Conservation (phyloP, 2,888 invertebrate genomes). For the Busseola fusca region DNA sequence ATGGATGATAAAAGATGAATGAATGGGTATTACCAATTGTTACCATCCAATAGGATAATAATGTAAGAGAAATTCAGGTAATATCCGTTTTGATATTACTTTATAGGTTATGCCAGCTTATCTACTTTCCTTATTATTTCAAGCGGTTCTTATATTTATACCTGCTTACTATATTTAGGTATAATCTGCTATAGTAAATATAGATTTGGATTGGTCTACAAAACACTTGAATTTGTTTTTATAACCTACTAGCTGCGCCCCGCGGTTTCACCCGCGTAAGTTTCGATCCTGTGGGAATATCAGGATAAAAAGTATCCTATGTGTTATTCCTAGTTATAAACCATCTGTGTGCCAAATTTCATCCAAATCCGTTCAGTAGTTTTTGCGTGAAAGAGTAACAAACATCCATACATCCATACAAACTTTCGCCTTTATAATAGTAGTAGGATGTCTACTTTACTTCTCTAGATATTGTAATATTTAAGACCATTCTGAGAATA, state of each 20-base stretch:
- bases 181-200: background rate
- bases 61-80: conserved; percentile 28
- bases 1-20: conserved; percentile 50
- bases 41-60: too few species aligned
- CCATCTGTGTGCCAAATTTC: too few species aligned
- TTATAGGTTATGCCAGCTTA: background rate
- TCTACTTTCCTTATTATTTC: background rate
- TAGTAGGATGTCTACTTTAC: too few species aligned
- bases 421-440: too few species aligned
- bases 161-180: background rate
- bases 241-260: background rate
- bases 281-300: too few species aligned
- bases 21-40: background rate
- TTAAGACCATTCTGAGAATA: background rate
- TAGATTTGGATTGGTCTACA: background rate
- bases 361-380: too few species aligned
- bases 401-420: too few species aligned
- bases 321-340: too few species aligned
- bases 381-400: too few species aligned
- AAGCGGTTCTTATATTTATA: background rate
- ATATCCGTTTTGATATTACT: conserved; percentile 23
- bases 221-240: background rate
- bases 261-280: too few species aligned
- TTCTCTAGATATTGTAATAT: conserved; percentile 1
- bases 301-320: too few species aligned